These are phyloP conservation scores for Regulus satrapa DNA, from an alignment of 2,113 vertebrate species.

Conservation along the genomic window DNA sequence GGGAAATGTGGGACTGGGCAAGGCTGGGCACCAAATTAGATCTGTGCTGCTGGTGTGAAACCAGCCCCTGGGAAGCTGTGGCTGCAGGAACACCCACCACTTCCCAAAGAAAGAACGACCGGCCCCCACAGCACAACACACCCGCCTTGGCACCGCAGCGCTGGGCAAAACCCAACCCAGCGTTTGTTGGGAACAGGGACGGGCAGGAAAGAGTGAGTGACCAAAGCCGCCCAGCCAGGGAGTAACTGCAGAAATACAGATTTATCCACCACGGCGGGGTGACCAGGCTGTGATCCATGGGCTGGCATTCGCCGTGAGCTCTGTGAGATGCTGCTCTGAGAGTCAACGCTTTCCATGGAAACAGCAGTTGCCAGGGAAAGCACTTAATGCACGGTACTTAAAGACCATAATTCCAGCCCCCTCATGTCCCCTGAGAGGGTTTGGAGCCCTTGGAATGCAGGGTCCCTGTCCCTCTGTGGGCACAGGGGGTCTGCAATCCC, in stretches of 20 bases:
- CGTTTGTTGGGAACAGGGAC: not conserved
- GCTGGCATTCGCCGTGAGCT: not conserved
- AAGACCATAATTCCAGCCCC: not conserved
- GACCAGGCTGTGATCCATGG: rapidly evolving
- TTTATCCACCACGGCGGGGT: not conserved
- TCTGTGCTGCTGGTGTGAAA: not conserved
- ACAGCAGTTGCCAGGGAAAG: slow-evolving; percentile 24
- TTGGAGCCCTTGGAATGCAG: rapidly evolving
- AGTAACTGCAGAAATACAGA: not conserved
- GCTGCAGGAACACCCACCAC: not conserved
- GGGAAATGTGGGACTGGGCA: not conserved
- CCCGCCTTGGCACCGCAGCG: not conserved
- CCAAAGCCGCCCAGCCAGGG: not conserved
- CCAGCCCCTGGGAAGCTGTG: not conserved
- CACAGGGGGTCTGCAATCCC: not conserved
- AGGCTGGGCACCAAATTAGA: not conserved
- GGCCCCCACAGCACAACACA: not conserved
- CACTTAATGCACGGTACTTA: not conserved
- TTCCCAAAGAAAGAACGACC: not conserved
- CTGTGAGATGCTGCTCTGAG: not conserved
- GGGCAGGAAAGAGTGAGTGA: not conserved
- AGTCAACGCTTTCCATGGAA: slow-evolving; percentile 2
- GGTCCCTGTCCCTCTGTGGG: not conserved
- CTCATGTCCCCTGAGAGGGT: not conserved
- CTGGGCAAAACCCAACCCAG: not conserved